Conservation (phyloP, 2,888 invertebrate species). For the Volucella inflata region DNA sequence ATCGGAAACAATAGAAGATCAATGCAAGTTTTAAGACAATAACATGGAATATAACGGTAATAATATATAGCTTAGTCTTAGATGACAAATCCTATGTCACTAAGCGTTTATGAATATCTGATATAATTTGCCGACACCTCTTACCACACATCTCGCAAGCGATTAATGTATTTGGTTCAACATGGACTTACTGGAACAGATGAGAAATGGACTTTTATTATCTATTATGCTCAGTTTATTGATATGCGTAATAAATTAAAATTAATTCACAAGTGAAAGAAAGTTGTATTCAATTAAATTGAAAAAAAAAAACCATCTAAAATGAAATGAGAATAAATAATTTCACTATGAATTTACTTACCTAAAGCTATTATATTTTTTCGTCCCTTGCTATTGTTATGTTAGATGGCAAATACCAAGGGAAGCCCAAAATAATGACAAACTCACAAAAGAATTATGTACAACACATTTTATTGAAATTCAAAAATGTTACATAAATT, state of each 20-base stretch:
- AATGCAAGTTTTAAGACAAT: background rate
- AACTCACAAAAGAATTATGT: background rate
- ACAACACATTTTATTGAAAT: background rate
- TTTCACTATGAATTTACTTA: background rate
- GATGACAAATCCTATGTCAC: background rate
- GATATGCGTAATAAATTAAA: background rate
- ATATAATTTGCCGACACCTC: background rate
- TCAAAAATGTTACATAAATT: background rate
- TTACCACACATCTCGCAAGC: background rate
- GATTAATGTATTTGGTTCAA: background rate
- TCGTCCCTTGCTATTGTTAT: background rate
- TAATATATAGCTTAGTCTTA: background rate
- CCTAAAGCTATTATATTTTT: background rate
- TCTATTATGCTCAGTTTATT: background rate
- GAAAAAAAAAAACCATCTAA: background rate
- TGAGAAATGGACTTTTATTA: background rate
- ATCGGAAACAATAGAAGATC: background rate
- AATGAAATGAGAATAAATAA: conserved; percentile 11
- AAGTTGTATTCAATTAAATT: conserved; percentile 1
- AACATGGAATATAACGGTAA: conserved; percentile 7
- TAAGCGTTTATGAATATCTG: background rate
- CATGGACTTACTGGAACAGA: conserved; percentile 4
- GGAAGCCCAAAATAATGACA: background rate
- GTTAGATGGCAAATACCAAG: too few relatives aligned
- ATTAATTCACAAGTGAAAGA: conserved; percentile 21